A percentile compares a stretch with the other conserved stretches of the same genome.
phyloP scores from a whole-genome alignment of 2,888 invertebrate genomes.

The Trissoscelio sp. region DNA sequence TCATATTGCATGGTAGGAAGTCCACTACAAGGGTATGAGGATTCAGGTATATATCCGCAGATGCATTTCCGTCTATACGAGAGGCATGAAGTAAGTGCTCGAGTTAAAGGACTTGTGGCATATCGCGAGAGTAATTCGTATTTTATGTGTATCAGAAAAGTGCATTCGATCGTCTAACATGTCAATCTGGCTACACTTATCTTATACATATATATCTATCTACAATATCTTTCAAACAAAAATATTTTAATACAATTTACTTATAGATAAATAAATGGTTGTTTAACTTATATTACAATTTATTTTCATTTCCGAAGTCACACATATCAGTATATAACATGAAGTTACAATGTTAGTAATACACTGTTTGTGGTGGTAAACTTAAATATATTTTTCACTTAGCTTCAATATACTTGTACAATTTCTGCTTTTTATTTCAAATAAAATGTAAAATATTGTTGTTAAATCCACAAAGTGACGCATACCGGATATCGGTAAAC shows the following conservation, averaged over 20 bases:
- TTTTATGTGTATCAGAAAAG: slow-evolving; percentile 70
- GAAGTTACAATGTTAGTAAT: no score
- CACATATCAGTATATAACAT: no score
- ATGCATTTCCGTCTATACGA: slow-evolving; percentile 55
- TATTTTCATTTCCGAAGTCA: no score
- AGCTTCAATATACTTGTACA: no score
- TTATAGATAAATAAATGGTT: no score
- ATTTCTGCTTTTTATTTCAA: background rate
- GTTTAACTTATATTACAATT: no score
- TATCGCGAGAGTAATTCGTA: slow-evolving; percentile 60
- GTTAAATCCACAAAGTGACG: background rate
- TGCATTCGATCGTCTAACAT: slow-evolving; percentile 63
- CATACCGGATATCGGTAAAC: background rate
- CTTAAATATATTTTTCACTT: no score
- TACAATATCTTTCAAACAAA: no score
- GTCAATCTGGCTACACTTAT: slow-evolving; percentile 35
- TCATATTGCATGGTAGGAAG: slow-evolving; percentile 49
- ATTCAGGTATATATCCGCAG: slow-evolving; percentile 44
- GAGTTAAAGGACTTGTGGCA: slow-evolving; percentile 42
- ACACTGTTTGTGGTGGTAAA: no score
- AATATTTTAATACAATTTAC: no score
- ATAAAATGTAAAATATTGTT: background rate
- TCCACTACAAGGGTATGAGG: slow-evolving; percentile 25
- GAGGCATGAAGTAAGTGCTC: slow-evolving; percentile 44
- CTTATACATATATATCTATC: no score